Base-by-base conservation (phyloP, 2,888 invertebrate species). In the Synergus laeviventris region DNA sequence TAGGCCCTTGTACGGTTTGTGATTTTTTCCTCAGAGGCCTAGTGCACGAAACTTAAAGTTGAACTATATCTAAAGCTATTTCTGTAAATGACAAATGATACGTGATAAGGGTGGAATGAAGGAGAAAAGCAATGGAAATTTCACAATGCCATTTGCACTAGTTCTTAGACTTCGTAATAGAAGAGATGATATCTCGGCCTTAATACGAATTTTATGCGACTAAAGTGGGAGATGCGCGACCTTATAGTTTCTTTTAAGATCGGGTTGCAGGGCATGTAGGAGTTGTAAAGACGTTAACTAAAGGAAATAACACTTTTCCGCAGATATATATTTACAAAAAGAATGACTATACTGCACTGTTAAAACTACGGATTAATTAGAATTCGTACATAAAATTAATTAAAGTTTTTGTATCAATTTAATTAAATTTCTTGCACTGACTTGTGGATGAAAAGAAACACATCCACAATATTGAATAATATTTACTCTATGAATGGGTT, bases 101-200 rank as follows among this genome's bases (percentile, higher is more conserved):
- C 70, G 70, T 70, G 70, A 70, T 70, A 70, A 70, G 70, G n/a
- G 45, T 49, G 12, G 45, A 49, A 70, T 45, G 70, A 36, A 70
- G 36, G 70, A 45, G 70, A 70, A 70, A 70, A 16, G 49, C 70
- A 49, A 49, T 70, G 70, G 70, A 70, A 70, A 70, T 49, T 70
- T 31, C 70, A 70, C 70, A 70, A 70, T 70, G 49, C 70, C 49
- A 70, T 70, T 70, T 45, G 45, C 70, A 54, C 70, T 24, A 66
- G 66, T 66, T 66, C 45, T 66, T 45, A 66, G 45, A 66, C 66
- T 66, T 66, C 24, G 66, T 66, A 45, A 66, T 66, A 66, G 66
- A 66, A 66, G 66, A 66, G 66, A 66, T 21, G 66, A 66, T 66
- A 66, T 66, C 45, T 66, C 66, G 45, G 66, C 66, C 66, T 66